Conservation (phyloP, 2,888 invertebrate genomes). For the Oeneis ivallda region DNA sequence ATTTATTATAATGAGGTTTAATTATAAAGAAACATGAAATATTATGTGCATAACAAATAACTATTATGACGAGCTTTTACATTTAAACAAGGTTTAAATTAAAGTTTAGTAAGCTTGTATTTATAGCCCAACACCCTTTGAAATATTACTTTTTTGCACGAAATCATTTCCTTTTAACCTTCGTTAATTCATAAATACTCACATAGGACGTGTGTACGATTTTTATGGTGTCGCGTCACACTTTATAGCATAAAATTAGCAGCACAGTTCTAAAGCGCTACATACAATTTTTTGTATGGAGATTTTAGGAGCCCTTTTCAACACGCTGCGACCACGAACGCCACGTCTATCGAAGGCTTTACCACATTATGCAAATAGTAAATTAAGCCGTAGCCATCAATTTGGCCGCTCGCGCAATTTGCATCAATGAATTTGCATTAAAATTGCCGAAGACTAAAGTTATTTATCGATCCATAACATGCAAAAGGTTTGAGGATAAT, state of each 20-base stretch:
- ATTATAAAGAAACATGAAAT: not conserved
- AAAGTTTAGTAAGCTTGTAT: not conserved
- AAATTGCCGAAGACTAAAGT: not conserved
- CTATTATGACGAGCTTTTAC: not conserved
- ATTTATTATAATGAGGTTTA: too few species aligned
- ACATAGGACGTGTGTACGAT: too few species aligned
- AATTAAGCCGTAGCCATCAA: constrained; percentile 10
- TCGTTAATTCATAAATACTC: not conserved
- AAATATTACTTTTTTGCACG: constrained; percentile 14
- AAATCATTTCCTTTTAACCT: constrained; percentile 16
- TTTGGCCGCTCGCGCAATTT: constrained; percentile 14
- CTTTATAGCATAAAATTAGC: too few species aligned
- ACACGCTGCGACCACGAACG: too few species aligned
- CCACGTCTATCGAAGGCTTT: too few species aligned
- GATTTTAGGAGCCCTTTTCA: too few species aligned
- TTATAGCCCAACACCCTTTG: not conserved
- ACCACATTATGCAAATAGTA: constrained; percentile 8
- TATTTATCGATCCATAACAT: not conserved
- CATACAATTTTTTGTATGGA: too few species aligned
- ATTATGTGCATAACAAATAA: not conserved
- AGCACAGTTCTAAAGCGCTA: too few species aligned
- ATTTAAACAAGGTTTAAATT: not conserved
- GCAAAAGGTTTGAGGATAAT: not conserved
- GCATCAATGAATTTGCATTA: constrained; percentile 16
- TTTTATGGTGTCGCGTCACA: too few species aligned